These are phyloP conservation scores for Corythornis vintsioides DNA, from an alignment of 2,113 vertebrate genomes.

Conservation along the genomic window DNA sequence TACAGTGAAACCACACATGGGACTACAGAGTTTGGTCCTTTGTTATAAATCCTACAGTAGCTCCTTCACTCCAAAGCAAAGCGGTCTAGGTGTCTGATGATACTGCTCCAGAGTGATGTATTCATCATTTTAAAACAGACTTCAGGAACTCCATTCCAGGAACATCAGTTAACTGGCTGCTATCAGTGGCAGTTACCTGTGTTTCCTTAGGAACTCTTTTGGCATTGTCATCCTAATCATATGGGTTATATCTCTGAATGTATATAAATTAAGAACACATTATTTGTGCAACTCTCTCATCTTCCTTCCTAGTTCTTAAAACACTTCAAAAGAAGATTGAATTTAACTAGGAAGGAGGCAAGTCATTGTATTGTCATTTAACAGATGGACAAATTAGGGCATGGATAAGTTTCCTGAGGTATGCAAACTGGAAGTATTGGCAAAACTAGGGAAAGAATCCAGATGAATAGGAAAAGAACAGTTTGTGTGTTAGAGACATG, in stretches of 20 bases:
- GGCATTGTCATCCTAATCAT: background rate
- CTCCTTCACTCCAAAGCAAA: background rate
- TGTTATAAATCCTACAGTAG: constrained; percentile 12
- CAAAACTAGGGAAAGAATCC: background rate
- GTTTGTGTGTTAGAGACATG: background rate
- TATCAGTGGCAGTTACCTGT: constrained; percentile 29
- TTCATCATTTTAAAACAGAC: constrained; percentile 52
- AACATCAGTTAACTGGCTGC: constrained; percentile 26
- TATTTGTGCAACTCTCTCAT: background rate
- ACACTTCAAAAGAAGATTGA: background rate
- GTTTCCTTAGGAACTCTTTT: constrained; percentile 56
- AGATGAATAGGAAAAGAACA: background rate
- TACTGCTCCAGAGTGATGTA: constrained; percentile 47
- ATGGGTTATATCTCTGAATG: constrained; percentile 37
- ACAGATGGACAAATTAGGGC: background rate
- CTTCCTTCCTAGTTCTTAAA: background rate
- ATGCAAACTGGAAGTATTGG: background rate
- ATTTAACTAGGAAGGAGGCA: background rate
- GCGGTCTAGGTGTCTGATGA: background rate
- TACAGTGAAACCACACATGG: background rate
- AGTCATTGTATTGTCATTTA: background rate
- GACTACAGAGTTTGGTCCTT: background rate
- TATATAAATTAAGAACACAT: constrained; percentile 12
- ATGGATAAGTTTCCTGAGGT: background rate
- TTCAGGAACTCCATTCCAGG: constrained; percentile 33